phyloP scores from a whole-genome alignment of 2,113 vertebrate genomes.

The Gallinago paraguaiae region DNA sequence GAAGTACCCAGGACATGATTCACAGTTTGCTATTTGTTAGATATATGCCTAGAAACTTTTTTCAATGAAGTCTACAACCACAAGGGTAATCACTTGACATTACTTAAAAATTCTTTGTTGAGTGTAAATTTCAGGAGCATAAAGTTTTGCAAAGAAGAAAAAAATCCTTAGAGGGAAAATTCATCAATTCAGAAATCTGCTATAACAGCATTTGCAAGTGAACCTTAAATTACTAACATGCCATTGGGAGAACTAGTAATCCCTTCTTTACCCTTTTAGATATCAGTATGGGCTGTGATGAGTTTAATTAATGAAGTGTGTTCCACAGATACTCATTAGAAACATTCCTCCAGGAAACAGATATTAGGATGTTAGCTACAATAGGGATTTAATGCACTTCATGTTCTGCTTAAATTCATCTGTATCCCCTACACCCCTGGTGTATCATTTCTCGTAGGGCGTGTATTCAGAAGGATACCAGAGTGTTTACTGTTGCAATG shows the following conservation, averaged over 20 bases:
- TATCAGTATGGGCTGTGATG: not conserved
- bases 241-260: not conserved
- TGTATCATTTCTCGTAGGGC: not conserved
- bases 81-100: not conserved
- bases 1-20: not conserved
- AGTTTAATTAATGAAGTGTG: constrained; percentile 7
- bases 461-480: not conserved
- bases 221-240: not conserved
- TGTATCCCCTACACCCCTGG: not conserved
- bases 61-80: not conserved
- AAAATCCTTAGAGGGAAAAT: not conserved
- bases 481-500: not conserved
- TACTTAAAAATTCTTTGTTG: not conserved
- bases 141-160: not conserved
- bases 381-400: not conserved
- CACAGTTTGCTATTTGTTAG: not conserved
- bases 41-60: not conserved
- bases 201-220: not conserved
- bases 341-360: not conserved
- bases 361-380: not conserved
- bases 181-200: not conserved
- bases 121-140: not conserved
- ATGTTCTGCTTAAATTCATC: not conserved
- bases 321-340: constrained; percentile 5
- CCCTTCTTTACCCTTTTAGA: not conserved